Base-by-base conservation (phyloP, 2,888 invertebrate species). In the Rhodophaea formosa region DNA sequence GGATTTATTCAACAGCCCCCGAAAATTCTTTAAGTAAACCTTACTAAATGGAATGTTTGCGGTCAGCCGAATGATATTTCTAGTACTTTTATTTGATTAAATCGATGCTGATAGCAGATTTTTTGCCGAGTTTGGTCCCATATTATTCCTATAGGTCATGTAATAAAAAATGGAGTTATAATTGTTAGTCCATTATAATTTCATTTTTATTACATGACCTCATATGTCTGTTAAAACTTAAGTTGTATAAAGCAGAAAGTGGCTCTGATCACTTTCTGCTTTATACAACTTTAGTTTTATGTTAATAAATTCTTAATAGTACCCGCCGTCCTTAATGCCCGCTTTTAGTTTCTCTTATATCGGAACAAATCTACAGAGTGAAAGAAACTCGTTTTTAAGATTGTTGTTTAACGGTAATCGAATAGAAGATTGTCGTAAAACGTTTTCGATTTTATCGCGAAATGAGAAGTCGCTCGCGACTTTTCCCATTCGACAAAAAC, bases 361-460 rank as follows among this genome's bases (percentile, higher is more conserved):
- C 32, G 49, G 8, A 32, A 53, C 17, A 39, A 67, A 71, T 65
- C 69, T 70, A 61, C 63, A 65, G 70, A 68, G 70, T 70, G 60
- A 71, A 73, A 74, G 65, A 79, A 80, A 80, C 74, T 77, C 72
- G 68, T 75, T 79, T 84, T 81, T 81, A 77, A 85, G 80, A 84
- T 86, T 88, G 85, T 89, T 88, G 85, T 88, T 89, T 88, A 88
- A 88, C 82, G 80, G 82, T 86, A 87, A 88, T 88, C 88, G 86
- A 88, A 88, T 86, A 83, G 85, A 83, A 88, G 88, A 86, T 88
- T 84, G 88, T 88, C 89, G 90, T 91, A 91, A 89, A 91, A 88
- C 83, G 89, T 85, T 86, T 81, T 82, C 77, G 90, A 91, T 91
- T 90, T 91, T 88, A 91, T 91, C 89, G 83, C 80, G 74, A 80